A percentile compares a stretch with the other conserved stretches of the same genome.
Evolutionary conservation across 2,888 invertebrate species (phyloP).

Genomic region (Rhagonycha fulva): DNA sequence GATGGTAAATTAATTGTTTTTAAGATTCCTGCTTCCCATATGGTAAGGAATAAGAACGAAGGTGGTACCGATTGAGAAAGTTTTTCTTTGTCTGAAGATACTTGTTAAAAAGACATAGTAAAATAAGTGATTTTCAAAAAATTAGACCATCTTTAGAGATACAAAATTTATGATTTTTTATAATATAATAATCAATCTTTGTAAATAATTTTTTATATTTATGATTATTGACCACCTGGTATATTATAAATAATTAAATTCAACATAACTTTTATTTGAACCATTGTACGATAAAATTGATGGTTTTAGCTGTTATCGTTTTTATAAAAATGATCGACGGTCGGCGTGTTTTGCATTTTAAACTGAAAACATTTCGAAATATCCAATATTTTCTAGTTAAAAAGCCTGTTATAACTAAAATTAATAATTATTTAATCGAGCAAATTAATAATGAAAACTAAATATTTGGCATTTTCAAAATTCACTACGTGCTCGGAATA

Average conservation of each 20-base stretch:
- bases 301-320: not conserved
- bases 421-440: not conserved
- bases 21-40: too few species aligned
- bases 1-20: too few species aligned
- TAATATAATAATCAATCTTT: too few species aligned
- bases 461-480: not conserved
- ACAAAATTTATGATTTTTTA: too few species aligned
- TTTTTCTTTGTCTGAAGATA: too few species aligned
- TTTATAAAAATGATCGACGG: not conserved
- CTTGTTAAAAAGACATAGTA: too few species aligned
- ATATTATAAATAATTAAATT: not conserved
- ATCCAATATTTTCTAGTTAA: not conserved
- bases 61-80: too few species aligned
- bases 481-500: not conserved
- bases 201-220: too few species aligned
- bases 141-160: too few species aligned
- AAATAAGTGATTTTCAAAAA: too few species aligned
- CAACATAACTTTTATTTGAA: not conserved
- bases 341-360: not conserved
- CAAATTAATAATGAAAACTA: not conserved
- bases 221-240: not conserved
- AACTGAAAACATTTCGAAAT: not conserved
- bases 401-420: not conserved
- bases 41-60: too few species aligned
- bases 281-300: not conserved